Conservation (phyloP, 2,888 invertebrate genomes). For the Lycocerus yunnanus region DNA sequence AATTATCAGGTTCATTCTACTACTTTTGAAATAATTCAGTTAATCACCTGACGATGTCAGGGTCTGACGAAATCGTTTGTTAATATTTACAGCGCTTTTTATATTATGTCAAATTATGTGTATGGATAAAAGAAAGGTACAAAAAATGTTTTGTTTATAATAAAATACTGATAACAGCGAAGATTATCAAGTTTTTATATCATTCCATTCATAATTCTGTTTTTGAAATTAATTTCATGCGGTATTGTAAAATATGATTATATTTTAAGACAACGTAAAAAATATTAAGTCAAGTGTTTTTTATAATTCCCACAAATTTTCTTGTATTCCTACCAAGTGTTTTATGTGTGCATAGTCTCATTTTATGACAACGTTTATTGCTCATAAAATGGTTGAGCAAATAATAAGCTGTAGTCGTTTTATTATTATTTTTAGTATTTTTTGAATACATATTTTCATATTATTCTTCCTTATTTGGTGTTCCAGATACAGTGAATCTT, state of each 20-base stretch:
- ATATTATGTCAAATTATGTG: too few relatives aligned
- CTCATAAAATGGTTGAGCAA: slow-evolving; percentile 17
- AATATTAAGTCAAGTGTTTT: neutral
- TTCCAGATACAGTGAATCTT: neutral
- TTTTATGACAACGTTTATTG: slow-evolving; percentile 11
- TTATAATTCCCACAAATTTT: neutral
- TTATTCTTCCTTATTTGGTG: neutral
- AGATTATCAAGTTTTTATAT: too few relatives aligned
- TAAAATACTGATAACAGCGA: neutral
- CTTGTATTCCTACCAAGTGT: neutral
- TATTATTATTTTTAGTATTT: neutral
- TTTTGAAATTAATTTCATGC: neutral
- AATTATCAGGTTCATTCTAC: too few relatives aligned
- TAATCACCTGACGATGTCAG: too few relatives aligned
- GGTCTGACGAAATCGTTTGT: too few relatives aligned
- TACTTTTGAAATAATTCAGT: too few relatives aligned
- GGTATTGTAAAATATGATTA: neutral
- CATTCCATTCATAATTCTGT: too few relatives aligned
- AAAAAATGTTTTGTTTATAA: neutral
- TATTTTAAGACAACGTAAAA: neutral
- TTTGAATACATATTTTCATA: neutral
- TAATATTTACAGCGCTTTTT: too few relatives aligned
- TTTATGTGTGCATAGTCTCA: neutral
- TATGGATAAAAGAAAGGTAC: too few relatives aligned
- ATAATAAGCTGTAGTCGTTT: neutral